Conservation (phyloP, 2,113 vertebrate species). For the Lepisosteus oculatus region DNA sequence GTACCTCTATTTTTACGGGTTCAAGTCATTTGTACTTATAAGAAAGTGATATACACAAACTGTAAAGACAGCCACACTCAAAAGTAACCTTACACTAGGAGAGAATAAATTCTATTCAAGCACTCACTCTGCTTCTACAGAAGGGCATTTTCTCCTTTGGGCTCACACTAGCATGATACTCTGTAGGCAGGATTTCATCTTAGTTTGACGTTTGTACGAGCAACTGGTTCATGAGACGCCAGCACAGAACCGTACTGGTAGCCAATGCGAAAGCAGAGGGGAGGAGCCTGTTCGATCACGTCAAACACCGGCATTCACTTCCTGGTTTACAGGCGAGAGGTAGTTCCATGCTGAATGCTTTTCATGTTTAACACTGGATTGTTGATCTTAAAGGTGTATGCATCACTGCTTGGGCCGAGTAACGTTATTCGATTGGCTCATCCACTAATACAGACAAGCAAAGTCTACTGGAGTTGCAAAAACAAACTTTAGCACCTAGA, state of each 20-base stretch:
- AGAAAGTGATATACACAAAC: too few relatives aligned
- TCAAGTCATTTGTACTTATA: too few relatives aligned
- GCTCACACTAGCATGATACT: slow-evolving; percentile 35
- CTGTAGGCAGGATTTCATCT: slow-evolving; percentile 16
- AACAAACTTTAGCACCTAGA: too few relatives aligned
- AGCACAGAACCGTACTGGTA: too few relatives aligned
- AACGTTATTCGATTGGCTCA: too few relatives aligned
- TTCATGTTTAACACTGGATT: background rate
- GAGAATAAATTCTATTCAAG: background rate
- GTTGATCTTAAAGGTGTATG: background rate
- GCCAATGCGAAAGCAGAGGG: slow-evolving; percentile 35
- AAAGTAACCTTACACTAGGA: background rate
- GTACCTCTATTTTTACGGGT: too few relatives aligned
- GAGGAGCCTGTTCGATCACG: background rate
- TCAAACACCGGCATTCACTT: background rate
- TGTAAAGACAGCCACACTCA: too few relatives aligned
- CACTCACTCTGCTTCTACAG: slow-evolving; percentile 32
- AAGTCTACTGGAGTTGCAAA: too few relatives aligned
- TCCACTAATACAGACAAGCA: too few relatives aligned
- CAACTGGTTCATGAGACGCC: slow-evolving; percentile 34
- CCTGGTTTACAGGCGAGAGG: background rate
- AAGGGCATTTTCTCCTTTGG: slow-evolving; percentile 60
- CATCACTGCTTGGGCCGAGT: too few relatives aligned
- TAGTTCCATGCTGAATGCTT: background rate
- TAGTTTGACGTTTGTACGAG: slow-evolving; percentile 7